Base-by-base conservation (phyloP, 2,113 vertebrate genomes). In the Osmerus eperlanus region DNA sequence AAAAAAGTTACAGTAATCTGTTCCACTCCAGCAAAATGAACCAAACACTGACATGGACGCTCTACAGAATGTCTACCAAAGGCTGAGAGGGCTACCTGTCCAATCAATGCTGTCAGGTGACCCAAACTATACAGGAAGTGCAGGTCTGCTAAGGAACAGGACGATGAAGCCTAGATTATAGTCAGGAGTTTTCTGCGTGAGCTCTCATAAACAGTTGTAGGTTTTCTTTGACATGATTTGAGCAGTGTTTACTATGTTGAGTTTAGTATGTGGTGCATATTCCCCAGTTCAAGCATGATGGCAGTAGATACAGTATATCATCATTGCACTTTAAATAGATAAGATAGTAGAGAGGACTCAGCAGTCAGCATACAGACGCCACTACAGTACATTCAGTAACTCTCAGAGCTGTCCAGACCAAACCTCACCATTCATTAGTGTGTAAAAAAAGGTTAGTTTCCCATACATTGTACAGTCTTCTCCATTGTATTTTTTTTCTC, bases 1-100 rank as follows among this genome's bases (percentile, higher is more conserved):
- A 98, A 98, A 97, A 97, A 93, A 92, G 90, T 92, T 94, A 94
- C 93, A 95, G 91, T 93, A 93, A 94, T 94, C 94, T 92, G 91
- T 90, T 93, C 92, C 95, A 95, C 92, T 93, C 94, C 93, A 97
- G 94, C 93, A 90, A 96, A 96, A 94, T 91, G 86, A 95, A 94
- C 90, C 89, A 92, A 91, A 95, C 92, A 91, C 91, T 89, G 90
- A 92, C 89, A 93, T 90, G 89, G 92, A 93, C 91, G 92, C 92
- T 95, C 91, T 91, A 90, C 78, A 93, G 91, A 93, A 85, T 86
- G 90, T 90, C 91, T 91, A 91, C 90, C 87, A 87, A 68, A 87
- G 86, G 83, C 88, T 89, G 81, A 86, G 89, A 86, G 73, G 73
- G 89, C 78, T 90, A 89, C 91, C 85, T 90, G 88, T 89, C 86